phyloP scores from a whole-genome alignment of 2,888 invertebrate genomes.

The Aphidoletes aphidimyza region DNA sequence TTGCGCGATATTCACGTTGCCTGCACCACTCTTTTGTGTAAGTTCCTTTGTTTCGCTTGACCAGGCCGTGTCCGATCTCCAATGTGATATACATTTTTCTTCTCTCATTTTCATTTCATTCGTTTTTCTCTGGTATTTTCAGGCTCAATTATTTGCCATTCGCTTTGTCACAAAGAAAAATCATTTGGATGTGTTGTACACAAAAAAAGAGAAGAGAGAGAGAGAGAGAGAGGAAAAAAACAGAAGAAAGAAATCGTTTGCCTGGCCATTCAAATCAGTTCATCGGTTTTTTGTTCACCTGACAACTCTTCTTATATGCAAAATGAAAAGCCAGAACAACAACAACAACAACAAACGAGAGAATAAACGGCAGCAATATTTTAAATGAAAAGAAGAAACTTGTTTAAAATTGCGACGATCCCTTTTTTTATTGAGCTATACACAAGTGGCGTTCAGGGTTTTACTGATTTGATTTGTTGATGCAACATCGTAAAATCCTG shows the following conservation, averaged over 20 bases:
- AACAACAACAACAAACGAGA: too few relatives aligned
- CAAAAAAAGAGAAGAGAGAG: too few relatives aligned
- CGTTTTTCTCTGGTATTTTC: neutral
- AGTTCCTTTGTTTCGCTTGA: neutral
- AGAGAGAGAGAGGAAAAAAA: too few relatives aligned
- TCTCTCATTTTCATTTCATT: neutral
- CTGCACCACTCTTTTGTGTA: neutral
- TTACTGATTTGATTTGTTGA: conserved; percentile 4
- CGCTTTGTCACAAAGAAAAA: conserved; percentile 20
- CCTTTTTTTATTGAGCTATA: neutral
- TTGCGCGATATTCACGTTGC: neutral
- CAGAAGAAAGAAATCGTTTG: neutral
- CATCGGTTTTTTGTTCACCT: conserved; percentile 9
- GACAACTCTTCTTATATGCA: neutral
- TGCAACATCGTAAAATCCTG: neutral
- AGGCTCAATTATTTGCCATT: neutral
- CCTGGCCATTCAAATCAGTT: neutral
- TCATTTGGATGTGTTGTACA: too few relatives aligned
- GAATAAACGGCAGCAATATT: too few relatives aligned
- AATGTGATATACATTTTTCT: too few relatives aligned
- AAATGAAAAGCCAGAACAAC: neutral
- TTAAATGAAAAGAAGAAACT: neutral
- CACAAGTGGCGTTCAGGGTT: conserved; percentile 43
- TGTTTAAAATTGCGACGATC: neutral
- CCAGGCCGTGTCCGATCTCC: too few relatives aligned